Conservation (phyloP, 2,888 invertebrate species). For the Ichneumoninae sp. region DNA sequence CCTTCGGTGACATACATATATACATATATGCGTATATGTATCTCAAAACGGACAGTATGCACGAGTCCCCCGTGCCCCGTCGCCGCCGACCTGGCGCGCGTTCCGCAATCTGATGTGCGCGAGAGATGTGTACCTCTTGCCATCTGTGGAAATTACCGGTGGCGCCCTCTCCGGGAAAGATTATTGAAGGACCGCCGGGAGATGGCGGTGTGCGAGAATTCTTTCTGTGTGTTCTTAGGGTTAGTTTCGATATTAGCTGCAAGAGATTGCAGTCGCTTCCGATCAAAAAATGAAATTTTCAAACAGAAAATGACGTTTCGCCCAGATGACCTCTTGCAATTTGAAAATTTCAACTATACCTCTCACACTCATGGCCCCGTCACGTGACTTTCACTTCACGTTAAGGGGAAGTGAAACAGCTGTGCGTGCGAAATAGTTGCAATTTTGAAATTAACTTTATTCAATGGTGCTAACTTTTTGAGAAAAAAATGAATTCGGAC, state of each 20-base stretch:
- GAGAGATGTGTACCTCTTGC: constrained; percentile 3
- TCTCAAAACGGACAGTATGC: background rate
- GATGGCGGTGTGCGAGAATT: background rate
- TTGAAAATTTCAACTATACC: no score
- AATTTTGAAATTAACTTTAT: no score
- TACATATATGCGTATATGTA: background rate
- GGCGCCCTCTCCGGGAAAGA: constrained; percentile 3
- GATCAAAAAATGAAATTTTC: no score
- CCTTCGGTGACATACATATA: constrained; percentile 71
- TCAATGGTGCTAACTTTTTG: no score
- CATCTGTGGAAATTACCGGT: constrained; percentile 28
- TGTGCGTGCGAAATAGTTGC: no score
- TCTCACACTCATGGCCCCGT: no score
- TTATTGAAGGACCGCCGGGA: background rate
- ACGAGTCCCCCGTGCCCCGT: constrained; percentile 25
- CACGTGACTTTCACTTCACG: no score
- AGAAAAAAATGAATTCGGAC: no score
- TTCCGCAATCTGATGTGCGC: constrained; percentile 48
- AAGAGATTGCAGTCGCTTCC: background rate
- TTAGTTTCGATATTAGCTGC: background rate
- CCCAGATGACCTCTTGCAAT: no score
- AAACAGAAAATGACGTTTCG: no score
- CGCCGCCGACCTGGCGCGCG: constrained; percentile 12
- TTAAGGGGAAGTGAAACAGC: no score
- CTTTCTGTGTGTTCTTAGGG: background rate